Percentiles rank a stretch among this genome's conserved stretches.
These are phyloP conservation scores for Helicolenus hilgendorfi DNA, from an alignment of 2,797 vertebrate species.

Conservation along the genomic window DNA sequence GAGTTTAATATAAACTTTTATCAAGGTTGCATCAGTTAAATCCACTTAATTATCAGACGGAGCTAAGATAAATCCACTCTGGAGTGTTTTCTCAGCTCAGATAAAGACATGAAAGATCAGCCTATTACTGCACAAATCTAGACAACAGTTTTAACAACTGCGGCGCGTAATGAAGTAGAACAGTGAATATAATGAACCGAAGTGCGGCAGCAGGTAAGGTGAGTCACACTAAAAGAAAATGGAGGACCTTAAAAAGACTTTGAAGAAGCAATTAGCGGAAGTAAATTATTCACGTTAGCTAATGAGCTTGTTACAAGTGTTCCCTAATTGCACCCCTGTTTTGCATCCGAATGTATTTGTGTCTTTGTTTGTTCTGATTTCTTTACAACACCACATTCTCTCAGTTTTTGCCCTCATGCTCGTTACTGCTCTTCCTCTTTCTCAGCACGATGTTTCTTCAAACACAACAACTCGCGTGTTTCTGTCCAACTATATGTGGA, in stretches of 20 bases:
- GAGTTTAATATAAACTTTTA: neutral
- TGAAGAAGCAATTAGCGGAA: constrained; percentile 68
- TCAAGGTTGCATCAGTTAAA: constrained; percentile 19
- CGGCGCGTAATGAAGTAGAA: constrained; percentile 51
- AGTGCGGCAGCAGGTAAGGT: constrained; percentile 56
- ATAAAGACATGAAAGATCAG: constrained; percentile 47
- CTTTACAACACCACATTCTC: neutral
- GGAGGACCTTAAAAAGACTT: constrained; percentile 51
- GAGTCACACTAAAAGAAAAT: constrained; percentile 48
- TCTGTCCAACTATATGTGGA: neutral
- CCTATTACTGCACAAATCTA: constrained; percentile 17
- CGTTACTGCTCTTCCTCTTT: neutral
- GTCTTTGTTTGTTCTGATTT: constrained; percentile 48
- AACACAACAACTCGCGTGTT: constrained; percentile 7
- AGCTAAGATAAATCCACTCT: constrained; percentile 4
- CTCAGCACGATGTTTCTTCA: constrained; percentile 10
- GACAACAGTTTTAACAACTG: constrained; percentile 25
- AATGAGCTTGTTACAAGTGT: constrained; percentile 72
- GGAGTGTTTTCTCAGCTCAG: neutral
- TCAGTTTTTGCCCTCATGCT: neutral
- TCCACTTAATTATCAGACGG: constrained; percentile 34
- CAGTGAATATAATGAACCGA: constrained; percentile 55
- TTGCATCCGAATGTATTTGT: constrained; percentile 53
- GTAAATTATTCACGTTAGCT: constrained; percentile 74
- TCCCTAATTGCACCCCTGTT: constrained; percentile 61